These are phyloP conservation scores for Cavia porcellus DNA, from an alignment of 2,113 vertebrate genomes.

Conservation along the genomic window DNA sequence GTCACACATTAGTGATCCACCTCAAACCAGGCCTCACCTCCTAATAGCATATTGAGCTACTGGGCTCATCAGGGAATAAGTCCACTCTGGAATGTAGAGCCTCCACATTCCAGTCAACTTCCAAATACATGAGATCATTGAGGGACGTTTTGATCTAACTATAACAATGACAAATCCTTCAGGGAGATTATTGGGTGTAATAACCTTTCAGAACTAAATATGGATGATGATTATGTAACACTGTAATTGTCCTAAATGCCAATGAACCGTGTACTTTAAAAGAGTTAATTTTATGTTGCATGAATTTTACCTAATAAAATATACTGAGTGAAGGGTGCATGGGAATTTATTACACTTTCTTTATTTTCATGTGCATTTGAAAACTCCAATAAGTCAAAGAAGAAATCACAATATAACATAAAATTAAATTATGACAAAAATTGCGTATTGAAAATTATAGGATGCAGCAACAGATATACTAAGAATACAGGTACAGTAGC, in stretches of 20 bases:
- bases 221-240: background rate
- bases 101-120: background rate
- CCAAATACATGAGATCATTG: background rate
- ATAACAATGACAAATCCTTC: background rate
- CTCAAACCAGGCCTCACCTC: background rate
- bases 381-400: constrained; percentile 1
- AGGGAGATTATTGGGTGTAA: too few species aligned
- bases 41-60: background rate
- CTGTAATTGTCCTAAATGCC: background rate
- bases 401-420: background rate
- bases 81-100: background rate
- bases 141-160: background rate
- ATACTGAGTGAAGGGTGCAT: background rate
- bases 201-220: background rate
- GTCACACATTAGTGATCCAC: background rate
- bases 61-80: background rate
- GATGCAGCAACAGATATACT: background rate
- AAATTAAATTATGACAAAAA: background rate
- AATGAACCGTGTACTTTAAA: background rate
- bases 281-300: background rate
- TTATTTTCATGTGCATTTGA: background rate
- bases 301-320: constrained; percentile 11
- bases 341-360: background rate
- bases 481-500: background rate
- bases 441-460: background rate